These are phyloP conservation scores for Agrochola lota DNA, from an alignment of 2,888 invertebrate genomes.

Conservation along the genomic window DNA sequence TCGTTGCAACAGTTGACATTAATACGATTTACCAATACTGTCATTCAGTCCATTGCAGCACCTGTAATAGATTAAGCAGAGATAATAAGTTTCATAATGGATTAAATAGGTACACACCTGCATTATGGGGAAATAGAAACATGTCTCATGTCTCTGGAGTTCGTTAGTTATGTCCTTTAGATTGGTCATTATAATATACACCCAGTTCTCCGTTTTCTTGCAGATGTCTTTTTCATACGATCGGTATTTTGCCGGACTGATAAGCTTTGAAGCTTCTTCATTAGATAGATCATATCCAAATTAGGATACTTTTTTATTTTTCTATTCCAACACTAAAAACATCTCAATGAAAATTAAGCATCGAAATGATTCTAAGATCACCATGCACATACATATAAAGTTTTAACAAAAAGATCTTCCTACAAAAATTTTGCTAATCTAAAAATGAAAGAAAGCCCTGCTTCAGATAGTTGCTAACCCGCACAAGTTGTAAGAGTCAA, in stretches of 20 bases:
- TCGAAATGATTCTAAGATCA: too few species aligned
- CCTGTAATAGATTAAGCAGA: constrained; percentile 58
- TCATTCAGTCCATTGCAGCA: constrained; percentile 58
- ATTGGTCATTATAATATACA: background rate
- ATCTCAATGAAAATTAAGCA: background rate
- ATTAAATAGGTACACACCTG: constrained; percentile 58
- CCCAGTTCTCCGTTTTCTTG: background rate
- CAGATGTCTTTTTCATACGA: background rate
- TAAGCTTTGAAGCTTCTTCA: background rate
- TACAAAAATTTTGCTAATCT: constrained; percentile 14
- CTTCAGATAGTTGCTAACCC: constrained; percentile 57
- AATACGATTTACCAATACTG: constrained; percentile 59
- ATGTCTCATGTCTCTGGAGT: constrained; percentile 14
- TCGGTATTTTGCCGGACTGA: background rate
- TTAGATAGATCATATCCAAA: background rate
- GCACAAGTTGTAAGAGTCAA: constrained; percentile 62
- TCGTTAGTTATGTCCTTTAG: constrained; percentile 3
- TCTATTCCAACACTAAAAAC: background rate
- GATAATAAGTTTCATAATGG: constrained; percentile 53
- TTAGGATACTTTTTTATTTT: background rate
- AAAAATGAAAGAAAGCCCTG: constrained; percentile 35
- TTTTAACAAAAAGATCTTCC: background rate
- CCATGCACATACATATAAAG: background rate
- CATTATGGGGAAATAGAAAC: constrained; percentile 27
- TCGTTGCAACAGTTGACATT: constrained; percentile 63